Evolutionary conservation across 2,888 invertebrate species (phyloP).

Genomic region (Molanna angustata): DNA sequence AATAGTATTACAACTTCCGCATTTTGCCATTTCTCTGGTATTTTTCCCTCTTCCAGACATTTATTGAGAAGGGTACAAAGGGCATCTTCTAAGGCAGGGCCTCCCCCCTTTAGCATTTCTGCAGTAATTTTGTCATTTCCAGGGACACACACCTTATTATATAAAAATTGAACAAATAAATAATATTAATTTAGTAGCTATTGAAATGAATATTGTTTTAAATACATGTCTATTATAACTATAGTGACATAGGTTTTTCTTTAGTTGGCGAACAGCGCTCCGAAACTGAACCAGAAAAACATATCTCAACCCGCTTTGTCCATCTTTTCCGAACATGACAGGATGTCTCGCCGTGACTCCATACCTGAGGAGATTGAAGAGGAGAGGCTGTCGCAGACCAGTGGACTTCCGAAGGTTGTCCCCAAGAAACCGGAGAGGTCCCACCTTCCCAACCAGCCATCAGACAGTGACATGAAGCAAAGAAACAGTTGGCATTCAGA

Average conservation of each 20-base stretch:
- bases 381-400: slow-evolving; percentile 43
- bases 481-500: slow-evolving; percentile 56
- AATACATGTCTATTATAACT: no score
- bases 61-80: no score
- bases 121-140: no score
- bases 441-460: slow-evolving; percentile 39
- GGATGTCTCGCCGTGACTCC: slow-evolving; percentile 51
- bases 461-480: slow-evolving; percentile 45
- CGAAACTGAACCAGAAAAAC: slow-evolving; percentile 60
- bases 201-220: no score
- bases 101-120: no score
- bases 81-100: no score
- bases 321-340: slow-evolving; percentile 58
- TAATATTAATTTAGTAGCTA: no score
- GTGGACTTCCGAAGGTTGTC: slow-evolving; percentile 39
- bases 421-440: slow-evolving; percentile 39
- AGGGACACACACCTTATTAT: no score
- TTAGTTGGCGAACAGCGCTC: slow-evolving; percentile 62
- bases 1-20: no score
- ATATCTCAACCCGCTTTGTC: slow-evolving; percentile 57
- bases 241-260: slow-evolving; percentile 23
- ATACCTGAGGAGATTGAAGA: slow-evolving; percentile 61
- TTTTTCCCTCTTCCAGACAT: no score
- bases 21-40: no score
- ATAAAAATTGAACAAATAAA: no score